These are phyloP conservation scores for Eupithecia exiguata DNA, from an alignment of 2,888 invertebrate genomes.

Conservation along the genomic window DNA sequence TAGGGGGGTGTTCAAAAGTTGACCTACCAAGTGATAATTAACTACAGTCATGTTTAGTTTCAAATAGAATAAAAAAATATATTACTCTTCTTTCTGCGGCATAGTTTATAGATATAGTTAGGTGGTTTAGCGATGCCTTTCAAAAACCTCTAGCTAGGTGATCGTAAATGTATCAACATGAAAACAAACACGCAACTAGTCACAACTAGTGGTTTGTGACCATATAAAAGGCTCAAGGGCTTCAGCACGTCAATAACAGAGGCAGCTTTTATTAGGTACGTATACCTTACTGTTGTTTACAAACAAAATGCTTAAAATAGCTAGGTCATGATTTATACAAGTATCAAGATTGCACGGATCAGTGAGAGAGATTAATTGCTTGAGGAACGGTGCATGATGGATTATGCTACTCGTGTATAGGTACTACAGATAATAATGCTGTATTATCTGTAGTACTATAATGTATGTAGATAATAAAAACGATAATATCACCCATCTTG, in stretches of 20 bases:
- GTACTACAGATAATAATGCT: too few species aligned
- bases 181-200: neutral
- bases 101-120: neutral
- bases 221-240: slow-evolving; percentile 1
- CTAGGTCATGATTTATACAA: slow-evolving; percentile 23
- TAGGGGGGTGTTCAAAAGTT: neutral
- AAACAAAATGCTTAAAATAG: slow-evolving; percentile 27
- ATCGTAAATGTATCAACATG: neutral
- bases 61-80: neutral
- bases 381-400: slow-evolving; percentile 48
- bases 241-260: neutral
- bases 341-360: slow-evolving; percentile 28
- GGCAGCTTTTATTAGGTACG: slow-evolving; percentile 31
- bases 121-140: neutral
- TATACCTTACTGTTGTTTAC: slow-evolving; percentile 32
- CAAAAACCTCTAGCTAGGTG: neutral
- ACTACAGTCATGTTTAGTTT: neutral
- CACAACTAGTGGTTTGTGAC: neutral
- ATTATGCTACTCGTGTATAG: slow-evolving; percentile 10
- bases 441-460: too few species aligned
- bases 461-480: too few species aligned
- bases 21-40: neutral
- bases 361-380: slow-evolving; percentile 50
- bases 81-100: neutral
- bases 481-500: too few species aligned